Evolutionary conservation across 2,797 vertebrate genomes (phyloP).

Genomic region (Acanthurus leucopareius): DNA sequence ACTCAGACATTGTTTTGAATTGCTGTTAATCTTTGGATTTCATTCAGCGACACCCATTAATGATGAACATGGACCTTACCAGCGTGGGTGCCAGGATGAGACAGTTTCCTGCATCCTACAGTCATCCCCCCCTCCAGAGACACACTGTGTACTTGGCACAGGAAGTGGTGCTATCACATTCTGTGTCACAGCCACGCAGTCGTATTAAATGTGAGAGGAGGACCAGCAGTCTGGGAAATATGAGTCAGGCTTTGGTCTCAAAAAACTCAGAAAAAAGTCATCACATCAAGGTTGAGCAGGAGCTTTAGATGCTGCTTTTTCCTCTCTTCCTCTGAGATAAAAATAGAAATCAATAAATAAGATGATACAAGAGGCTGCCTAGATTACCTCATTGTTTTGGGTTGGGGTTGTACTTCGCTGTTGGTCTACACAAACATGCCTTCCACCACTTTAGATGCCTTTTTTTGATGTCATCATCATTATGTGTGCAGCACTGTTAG

Average conservation of each 20-base stretch:
- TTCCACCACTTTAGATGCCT: slow-evolving; percentile 24
- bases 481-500: slow-evolving; percentile 1
- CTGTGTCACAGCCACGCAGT: slow-evolving; percentile 71
- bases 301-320: slow-evolving; percentile 38
- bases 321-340: neutral
- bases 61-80: slow-evolving; percentile 51
- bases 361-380: slow-evolving; percentile 8
- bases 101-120: slow-evolving; percentile 58
- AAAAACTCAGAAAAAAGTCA: slow-evolving; percentile 60
- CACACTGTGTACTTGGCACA: slow-evolving; percentile 78
- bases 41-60: slow-evolving; percentile 51
- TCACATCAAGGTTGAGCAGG: slow-evolving; percentile 47
- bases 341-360: slow-evolving; percentile 25
- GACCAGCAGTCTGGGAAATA: slow-evolving; percentile 72
- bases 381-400: slow-evolving; percentile 33
- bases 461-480: slow-evolving; percentile 45
- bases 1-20: slow-evolving; percentile 49
- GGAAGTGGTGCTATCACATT: slow-evolving; percentile 77
- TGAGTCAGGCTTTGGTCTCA: slow-evolving; percentile 68
- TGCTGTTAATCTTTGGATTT: slow-evolving; percentile 46
- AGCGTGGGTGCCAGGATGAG: slow-evolving; percentile 61
- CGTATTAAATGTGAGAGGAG: slow-evolving; percentile 74
- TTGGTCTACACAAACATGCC: slow-evolving; percentile 20
- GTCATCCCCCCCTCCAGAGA: slow-evolving; percentile 44
- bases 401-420: neutral